Evolutionary conservation across 2,113 vertebrate genomes (phyloP).

Genomic region (Pterophyllum scalare): DNA sequence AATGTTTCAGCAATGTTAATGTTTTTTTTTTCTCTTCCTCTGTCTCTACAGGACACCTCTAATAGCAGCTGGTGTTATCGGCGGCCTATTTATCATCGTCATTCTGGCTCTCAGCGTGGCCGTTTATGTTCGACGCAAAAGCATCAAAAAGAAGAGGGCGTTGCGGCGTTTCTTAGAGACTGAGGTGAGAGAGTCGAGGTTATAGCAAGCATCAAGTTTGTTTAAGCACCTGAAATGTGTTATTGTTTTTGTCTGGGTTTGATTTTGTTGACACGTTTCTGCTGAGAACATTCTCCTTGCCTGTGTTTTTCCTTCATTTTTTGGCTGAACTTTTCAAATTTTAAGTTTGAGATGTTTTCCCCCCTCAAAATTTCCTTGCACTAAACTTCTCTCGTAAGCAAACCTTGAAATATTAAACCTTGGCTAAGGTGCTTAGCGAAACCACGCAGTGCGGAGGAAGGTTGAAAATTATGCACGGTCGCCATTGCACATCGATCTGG

Average conservation of each 20-base stretch:
- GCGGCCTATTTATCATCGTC: slow-evolving; percentile 92
- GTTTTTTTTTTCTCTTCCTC: neutral
- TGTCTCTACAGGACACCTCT: slow-evolving; percentile 88
- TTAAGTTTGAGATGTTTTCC: neutral
- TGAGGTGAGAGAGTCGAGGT: slow-evolving; percentile 83
- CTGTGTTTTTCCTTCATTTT: neutral
- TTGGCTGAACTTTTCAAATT: neutral
- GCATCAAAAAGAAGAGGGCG: slow-evolving; percentile 97
- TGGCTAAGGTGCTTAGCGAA: slow-evolving; percentile 44
- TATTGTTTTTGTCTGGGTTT: neutral
- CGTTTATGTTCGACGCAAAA: slow-evolving; percentile 91
- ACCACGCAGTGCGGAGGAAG: neutral
- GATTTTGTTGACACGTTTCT: neutral
- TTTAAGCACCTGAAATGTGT: too few species aligned
- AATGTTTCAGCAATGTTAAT: slow-evolving; percentile 29
- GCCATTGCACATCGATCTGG: slow-evolving; percentile 58
- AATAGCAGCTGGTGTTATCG: slow-evolving; percentile 93
- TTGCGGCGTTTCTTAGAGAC: slow-evolving; percentile 94
- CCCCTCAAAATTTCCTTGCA: slow-evolving; percentile 6
- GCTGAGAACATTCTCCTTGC: neutral
- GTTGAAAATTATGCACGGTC: slow-evolving; percentile 51
- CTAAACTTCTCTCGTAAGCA: slow-evolving; percentile 16
- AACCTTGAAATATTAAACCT: slow-evolving; percentile 66
- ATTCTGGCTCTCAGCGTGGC: slow-evolving; percentile 92
- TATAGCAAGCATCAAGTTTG: neutral